These are phyloP conservation scores for Dynastes tityus DNA, from an alignment of 2,888 invertebrate genomes.

Conservation along the genomic window DNA sequence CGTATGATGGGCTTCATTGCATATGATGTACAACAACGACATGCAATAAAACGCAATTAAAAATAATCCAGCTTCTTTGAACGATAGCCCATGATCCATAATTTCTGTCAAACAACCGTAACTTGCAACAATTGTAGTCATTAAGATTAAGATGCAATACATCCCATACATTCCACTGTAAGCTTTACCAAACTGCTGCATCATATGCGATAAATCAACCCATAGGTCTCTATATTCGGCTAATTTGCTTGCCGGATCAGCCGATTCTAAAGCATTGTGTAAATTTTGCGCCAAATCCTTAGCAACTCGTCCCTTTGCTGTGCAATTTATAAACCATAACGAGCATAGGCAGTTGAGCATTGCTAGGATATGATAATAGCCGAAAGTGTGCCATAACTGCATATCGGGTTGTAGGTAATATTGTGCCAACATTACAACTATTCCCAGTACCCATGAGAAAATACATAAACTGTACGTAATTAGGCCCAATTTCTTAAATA, in stretches of 20 bases:
- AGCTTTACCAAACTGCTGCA: slow-evolving; percentile 83
- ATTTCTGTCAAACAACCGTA: slow-evolving; percentile 83
- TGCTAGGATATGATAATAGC: slow-evolving; percentile 82
- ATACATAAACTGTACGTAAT: slow-evolving; percentile 79
- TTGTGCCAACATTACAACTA: slow-evolving; percentile 79
- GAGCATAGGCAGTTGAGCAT: slow-evolving; percentile 83
- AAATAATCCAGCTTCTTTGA: slow-evolving; percentile 81
- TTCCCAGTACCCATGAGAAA: slow-evolving; percentile 79
- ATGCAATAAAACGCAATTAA: slow-evolving; percentile 82
- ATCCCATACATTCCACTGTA: slow-evolving; percentile 86
- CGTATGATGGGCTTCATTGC: slow-evolving; percentile 82
- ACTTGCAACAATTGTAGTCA: slow-evolving; percentile 82
- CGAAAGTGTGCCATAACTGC: slow-evolving; percentile 81
- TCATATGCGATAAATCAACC: slow-evolving; percentile 84
- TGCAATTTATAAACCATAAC: slow-evolving; percentile 75
- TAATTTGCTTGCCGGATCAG: slow-evolving; percentile 77
- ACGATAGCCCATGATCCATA: slow-evolving; percentile 80
- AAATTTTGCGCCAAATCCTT: slow-evolving; percentile 78
- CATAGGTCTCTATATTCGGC: slow-evolving; percentile 80
- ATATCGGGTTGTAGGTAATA: slow-evolving; percentile 82
- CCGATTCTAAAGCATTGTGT: slow-evolving; percentile 76
- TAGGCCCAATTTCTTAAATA: slow-evolving; percentile 77
- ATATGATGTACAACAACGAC: slow-evolving; percentile 80
- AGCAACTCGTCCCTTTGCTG: slow-evolving; percentile 71
- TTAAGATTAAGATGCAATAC: slow-evolving; percentile 81